Evolutionary conservation across 2,797 vertebrate species (phyloP).

Genomic region (Pampus argenteus): DNA sequence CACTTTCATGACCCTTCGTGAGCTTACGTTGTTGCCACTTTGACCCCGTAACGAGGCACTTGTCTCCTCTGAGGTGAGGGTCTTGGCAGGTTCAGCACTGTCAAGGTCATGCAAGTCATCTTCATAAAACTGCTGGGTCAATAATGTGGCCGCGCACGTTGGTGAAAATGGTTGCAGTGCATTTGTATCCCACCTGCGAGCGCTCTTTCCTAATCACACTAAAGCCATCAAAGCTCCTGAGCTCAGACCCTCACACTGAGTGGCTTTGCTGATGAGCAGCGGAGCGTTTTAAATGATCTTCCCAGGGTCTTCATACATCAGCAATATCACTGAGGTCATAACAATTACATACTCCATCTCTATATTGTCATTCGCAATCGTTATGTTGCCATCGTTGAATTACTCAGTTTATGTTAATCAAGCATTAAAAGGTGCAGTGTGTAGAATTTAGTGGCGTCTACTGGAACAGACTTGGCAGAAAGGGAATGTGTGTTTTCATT

Average conservation of each 20-base stretch:
- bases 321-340: constrained; percentile 15
- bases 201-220: constrained; percentile 17
- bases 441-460: too few species aligned
- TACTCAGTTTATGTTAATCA: background rate
- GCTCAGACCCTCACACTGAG: constrained; percentile 11
- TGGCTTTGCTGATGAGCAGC: constrained; percentile 11
- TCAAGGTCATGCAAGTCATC: constrained; percentile 29
- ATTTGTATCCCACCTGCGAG: constrained; percentile 34
- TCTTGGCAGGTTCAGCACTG: background rate
- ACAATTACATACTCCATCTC: background rate
- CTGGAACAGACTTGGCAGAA: too few species aligned
- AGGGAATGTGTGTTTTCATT: too few species aligned
- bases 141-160: background rate
- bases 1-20: constrained; percentile 26
- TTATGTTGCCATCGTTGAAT: background rate
- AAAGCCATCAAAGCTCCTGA: constrained; percentile 24
- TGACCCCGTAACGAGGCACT: constrained; percentile 19
- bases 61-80: constrained; percentile 1
- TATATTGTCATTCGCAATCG: background rate
- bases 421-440: too few species aligned
- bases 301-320: constrained; percentile 7
- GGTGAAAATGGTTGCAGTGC: background rate
- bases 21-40: background rate
- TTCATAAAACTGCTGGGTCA: constrained; percentile 16
- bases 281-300: constrained; percentile 19